Base-by-base conservation (phyloP, 2,113 vertebrate genomes). In the Leiothrix lutea region DNA sequence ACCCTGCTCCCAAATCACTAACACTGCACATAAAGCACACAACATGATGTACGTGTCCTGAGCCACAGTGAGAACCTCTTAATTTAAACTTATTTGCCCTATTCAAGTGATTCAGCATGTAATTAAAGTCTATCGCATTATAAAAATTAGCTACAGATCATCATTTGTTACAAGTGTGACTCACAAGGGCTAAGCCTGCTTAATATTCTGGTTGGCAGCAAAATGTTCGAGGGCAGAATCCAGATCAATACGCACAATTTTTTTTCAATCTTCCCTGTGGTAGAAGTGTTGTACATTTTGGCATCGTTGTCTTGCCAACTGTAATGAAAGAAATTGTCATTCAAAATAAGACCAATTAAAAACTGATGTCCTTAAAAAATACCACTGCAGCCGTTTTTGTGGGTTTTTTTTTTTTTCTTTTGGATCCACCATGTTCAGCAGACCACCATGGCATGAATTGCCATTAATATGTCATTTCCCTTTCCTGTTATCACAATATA, bases 381-480 rank as follows among this genome's bases (percentile, higher is more conserved):
- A 77, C 14, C 48, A 45, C 64, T 74, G 90, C 74, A 58, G 60
- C 88, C 94, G 36, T 38, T 38, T n/a, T n/a, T n/a, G n/a, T n/a
- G n/a, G n/a, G n/a, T 77, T 71, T 66, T 71, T 78, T 73, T 86
- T 54, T 78, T 74, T 86, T 57, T n/a, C 53, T 88, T 93, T 93
- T 72, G 62, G 85, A 92, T 83, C 91, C 77, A 92, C 90, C 95
- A 95, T 97, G 88, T 97, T 92, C 95, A 94, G 91, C 90, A 91
- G 97, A 97, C 98, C 98, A 98, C 98, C 96, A 86, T 97, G 98
- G 97, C 97, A 95, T 94, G 96, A 96, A 97, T 92, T 95, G 94
- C 97, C 97, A 98, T 98, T 98, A 98, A 98, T 97, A 98, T 98
- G 98, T 98, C 97, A 98, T 98, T 98, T 99, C 98, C 98, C 96